These are phyloP conservation scores for Ptychobarbus kaznakovi DNA, from an alignment of 2,797 vertebrate species.

Conservation along the genomic window DNA sequence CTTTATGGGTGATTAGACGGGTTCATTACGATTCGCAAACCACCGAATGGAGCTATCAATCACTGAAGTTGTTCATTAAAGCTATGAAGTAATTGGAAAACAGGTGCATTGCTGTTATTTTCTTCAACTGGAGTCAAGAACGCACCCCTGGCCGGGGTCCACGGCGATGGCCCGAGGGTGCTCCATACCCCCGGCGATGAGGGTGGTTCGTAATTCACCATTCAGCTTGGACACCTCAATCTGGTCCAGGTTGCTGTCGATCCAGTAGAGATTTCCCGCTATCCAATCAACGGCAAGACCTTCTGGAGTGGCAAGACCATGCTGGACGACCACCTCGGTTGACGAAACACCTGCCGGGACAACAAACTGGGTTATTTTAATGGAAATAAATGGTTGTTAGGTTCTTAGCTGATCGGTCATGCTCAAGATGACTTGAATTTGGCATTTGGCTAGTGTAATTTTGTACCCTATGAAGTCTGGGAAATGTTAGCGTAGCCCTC, in stretches of 20 bases:
- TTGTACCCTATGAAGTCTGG: background rate
- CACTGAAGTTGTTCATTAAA: conserved; percentile 32
- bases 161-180: conserved; percentile 87
- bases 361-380: background rate
- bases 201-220: conserved; percentile 81
- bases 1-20: conserved; percentile 45
- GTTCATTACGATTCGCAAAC: conserved; percentile 35
- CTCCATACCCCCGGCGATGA: conserved; percentile 88
- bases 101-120: background rate
- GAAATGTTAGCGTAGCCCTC: background rate
- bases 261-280: conserved; percentile 88
- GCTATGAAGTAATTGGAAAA: conserved; percentile 11
- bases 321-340: conserved; percentile 86
- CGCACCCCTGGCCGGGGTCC: conserved; percentile 86
- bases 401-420: background rate
- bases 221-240: conserved; percentile 88
- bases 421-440: background rate
- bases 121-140: background rate
- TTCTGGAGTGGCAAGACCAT: conserved; percentile 87
- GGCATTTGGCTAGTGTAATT: background rate
- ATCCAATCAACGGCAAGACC: conserved; percentile 89
- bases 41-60: conserved; percentile 17
- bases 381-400: background rate
- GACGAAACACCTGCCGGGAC: conserved; percentile 78
- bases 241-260: conserved; percentile 89